A percentile compares a stretch with the other conserved stretches of the same genome.
These are phyloP conservation scores for Poecilus cupreus DNA, from an alignment of 2,888 invertebrate species.

Conservation along the genomic window DNA sequence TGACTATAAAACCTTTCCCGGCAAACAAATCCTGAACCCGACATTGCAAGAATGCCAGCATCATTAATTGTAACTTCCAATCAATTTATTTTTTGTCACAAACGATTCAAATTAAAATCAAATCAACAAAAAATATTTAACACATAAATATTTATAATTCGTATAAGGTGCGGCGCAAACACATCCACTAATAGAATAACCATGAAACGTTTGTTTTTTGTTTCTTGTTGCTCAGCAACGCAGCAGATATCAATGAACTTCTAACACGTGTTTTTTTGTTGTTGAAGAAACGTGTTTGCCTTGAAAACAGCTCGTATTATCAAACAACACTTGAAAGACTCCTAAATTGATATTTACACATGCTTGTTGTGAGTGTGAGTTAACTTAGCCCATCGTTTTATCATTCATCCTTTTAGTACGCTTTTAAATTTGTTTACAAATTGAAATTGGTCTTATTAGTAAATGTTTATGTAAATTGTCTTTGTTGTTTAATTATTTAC, in stretches of 20 bases:
- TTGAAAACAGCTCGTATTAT: conserved; percentile 53
- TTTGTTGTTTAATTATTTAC: background rate
- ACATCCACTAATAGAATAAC: conserved; percentile 46
- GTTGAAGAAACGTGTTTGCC: conserved; percentile 51
- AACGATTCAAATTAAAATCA: conserved; percentile 31
- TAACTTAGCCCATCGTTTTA: conserved; percentile 19
- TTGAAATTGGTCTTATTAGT: conserved; percentile 38
- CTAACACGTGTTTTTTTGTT: conserved; percentile 57
- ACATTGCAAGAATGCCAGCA: conserved; percentile 18
- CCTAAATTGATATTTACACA: conserved; percentile 57
- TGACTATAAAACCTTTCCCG: background rate
- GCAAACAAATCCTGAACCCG: conserved; percentile 18
- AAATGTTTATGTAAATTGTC: conserved; percentile 10
- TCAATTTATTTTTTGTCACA: conserved; percentile 35
- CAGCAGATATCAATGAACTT: conserved; percentile 57
- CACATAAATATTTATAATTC: conserved; percentile 54
- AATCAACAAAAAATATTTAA: conserved; percentile 25
- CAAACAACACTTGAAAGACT: conserved; percentile 39
- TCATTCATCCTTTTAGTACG: conserved; percentile 32
- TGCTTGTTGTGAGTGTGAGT: background rate
- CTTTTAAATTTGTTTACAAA: conserved; percentile 46
- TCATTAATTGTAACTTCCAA: conserved; percentile 27
- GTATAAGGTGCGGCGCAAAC: conserved; percentile 47
- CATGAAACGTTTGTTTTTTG: conserved; percentile 52
- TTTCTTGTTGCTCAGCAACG: conserved; percentile 37